These are phyloP conservation scores for Mesorhabditis spiculigera DNA, from an alignment of 2,888 invertebrate species.

Conservation along the genomic window DNA sequence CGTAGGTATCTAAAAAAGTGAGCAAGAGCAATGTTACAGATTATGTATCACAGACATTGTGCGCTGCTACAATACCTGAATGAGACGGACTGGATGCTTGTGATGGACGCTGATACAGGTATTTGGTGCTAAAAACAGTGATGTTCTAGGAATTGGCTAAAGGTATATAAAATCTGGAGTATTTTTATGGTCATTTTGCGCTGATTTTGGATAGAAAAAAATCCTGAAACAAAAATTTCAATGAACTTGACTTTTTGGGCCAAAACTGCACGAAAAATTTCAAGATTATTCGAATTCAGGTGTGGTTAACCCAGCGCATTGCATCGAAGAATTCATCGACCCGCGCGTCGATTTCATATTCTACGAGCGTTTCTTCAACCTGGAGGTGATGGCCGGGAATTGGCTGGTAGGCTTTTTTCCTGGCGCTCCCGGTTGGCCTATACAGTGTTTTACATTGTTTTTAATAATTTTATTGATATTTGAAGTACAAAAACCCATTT, in stretches of 20 bases:
- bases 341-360: neutral
- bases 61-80: neutral
- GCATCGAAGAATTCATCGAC: constrained; percentile 1
- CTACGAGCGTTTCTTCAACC: constrained; percentile 1
- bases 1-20: neutral
- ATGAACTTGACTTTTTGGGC: too few relatives aligned
- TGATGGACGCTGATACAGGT: constrained; percentile 4
- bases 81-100: neutral
- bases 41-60: neutral
- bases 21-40: neutral
- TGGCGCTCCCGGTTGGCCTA: too few relatives aligned
- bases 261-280: too few relatives aligned
- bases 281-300: neutral
- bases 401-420: neutral
- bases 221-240: too few relatives aligned
- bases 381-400: neutral
- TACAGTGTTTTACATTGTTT: too few relatives aligned
- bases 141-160: too few relatives aligned
- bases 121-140: too few relatives aligned
- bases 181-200: too few relatives aligned
- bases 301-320: neutral
- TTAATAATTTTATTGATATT: neutral
- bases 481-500: neutral
- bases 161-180: too few relatives aligned
- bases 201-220: too few relatives aligned